Conservation (phyloP, 1,140 invertebrate species). For the Hycleus cichorii region DNA sequence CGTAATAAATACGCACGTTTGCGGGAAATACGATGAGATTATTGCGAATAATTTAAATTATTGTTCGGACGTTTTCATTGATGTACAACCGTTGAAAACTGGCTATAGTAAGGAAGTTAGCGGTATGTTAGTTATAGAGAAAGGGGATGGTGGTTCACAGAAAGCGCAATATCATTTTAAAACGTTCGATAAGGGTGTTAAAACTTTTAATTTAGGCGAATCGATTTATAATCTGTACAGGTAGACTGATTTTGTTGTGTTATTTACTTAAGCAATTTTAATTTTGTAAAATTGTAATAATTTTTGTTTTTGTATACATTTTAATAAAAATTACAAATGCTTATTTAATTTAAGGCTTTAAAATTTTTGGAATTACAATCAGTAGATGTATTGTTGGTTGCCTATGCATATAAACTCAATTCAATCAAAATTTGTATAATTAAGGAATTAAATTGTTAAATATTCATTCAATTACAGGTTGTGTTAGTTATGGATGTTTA, state of each 20-base stretch:
- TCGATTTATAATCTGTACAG: slow-evolving; percentile 32
- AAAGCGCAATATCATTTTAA: slow-evolving; percentile 55
- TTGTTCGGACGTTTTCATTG: slow-evolving; percentile 53
- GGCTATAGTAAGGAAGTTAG: slow-evolving; percentile 61
- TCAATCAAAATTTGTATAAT: too few relatives aligned
- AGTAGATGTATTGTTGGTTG: too few relatives aligned
- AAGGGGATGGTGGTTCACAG: slow-evolving; percentile 42
- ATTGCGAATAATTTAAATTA: slow-evolving; percentile 53
- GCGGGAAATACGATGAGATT: slow-evolving; percentile 46
- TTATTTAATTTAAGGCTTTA: too few relatives aligned
- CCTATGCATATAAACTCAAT: too few relatives aligned
- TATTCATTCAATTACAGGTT: too few relatives aligned
- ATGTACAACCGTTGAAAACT: slow-evolving; percentile 55
- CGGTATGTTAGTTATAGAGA: slow-evolving; percentile 53
- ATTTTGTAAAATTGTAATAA: background rate
- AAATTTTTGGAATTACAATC: too few relatives aligned
- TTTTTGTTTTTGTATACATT: background rate
- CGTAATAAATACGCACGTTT: slow-evolving; percentile 44
- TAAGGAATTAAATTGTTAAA: too few relatives aligned
- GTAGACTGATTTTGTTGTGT: slow-evolving; percentile 20
- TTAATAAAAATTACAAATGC: background rate
- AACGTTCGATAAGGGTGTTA: slow-evolving; percentile 62
- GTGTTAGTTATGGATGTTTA: too few relatives aligned
- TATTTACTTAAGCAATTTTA: background rate
- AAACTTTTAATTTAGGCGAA: slow-evolving; percentile 57